Evolutionary conservation across 1,140 invertebrate genomes (phyloP), one percentile per base, ranked within the genome.

Genomic region (Philopotamus ludificatus): DNA sequence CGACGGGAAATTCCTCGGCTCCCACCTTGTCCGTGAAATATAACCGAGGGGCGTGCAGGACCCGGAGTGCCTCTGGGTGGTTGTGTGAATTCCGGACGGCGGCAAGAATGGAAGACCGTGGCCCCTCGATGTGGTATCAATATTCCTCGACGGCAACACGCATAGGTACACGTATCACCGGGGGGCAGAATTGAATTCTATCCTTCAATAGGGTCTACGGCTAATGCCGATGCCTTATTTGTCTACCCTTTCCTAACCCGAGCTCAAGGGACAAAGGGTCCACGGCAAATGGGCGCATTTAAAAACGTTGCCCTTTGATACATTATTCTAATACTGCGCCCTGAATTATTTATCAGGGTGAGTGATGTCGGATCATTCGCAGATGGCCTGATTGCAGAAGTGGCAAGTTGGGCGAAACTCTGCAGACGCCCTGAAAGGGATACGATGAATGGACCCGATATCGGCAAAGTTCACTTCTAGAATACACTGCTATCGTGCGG

Each of bases 271-370:
- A 47, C 45, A 51, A 51, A 51, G 21, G 49, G 22, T 51, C 16
- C 16, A 49, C 41, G 26, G 60, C 39, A 63, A 63, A 63, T 63
- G 47, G 47, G 60, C 45, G 51, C 60, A 63, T 63, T 63, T 63
- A 63, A 63, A 63, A 47, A 26, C 60, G 60, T 45, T 23, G 45
- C 47, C 39, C 45, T 53, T 51, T 42, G 47, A 50, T 63, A 63
- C 47, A 53, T 53, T 47, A 63, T 63, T 63, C 60, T 63, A 63
- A 63, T 63, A 42, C 60, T 20, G 45, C 26, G 26, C 28, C 34
- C 15, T 63, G 60, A 63, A 63, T 63, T 39, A 63, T 63, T 63
- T 63, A 63, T 63, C 15, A 39, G 28, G 28, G 28, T 34, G 28
- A 34, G 28, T 34, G 28, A 34, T 34, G 12, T 34, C 12, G 28